A percentile compares a stretch with the other conserved stretches of the same genome.
These are phyloP conservation scores for Bucco capensis DNA, from an alignment of 2,113 vertebrate genomes.

Conservation along the genomic window DNA sequence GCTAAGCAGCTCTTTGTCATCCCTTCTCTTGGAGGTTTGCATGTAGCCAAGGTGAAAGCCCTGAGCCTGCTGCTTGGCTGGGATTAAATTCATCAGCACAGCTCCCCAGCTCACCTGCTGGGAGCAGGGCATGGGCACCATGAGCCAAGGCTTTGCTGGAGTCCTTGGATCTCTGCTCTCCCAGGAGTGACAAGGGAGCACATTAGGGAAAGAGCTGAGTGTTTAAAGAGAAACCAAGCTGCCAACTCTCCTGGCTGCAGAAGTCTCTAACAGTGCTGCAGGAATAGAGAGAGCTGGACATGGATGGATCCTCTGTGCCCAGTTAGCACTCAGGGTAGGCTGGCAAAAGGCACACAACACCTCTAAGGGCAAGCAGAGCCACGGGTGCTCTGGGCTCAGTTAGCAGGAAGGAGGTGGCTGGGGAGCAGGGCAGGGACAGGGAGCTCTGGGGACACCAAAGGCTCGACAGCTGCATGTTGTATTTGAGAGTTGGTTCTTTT, in stretches of 20 bases:
- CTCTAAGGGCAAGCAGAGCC: background rate
- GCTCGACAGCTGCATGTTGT: background rate
- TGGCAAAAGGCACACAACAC: background rate
- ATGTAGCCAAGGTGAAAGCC: too few species aligned
- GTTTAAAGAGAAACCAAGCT: background rate
- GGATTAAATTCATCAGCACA: background rate
- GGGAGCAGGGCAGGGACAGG: background rate
- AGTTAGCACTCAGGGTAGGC: fast-evolving
- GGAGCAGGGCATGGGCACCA: background rate
- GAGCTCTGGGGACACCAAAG: background rate
- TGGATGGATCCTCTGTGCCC: fast-evolving
- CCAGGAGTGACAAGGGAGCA: background rate
- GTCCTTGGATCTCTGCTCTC: background rate
- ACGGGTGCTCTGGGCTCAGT: background rate
- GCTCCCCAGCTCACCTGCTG: background rate
- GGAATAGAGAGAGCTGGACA: background rate
- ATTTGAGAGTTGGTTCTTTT: background rate
- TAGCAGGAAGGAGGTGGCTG: background rate
- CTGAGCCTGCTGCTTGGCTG: background rate
- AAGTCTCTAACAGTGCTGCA: background rate
- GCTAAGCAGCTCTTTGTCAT: background rate
- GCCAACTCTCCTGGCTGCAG: background rate
- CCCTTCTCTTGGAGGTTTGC: background rate
- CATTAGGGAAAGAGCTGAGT: background rate
- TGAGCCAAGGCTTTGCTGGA: background rate